Evolutionary conservation across 2,888 invertebrate species (phyloP), one percentile per base, ranked within the genome.

Genomic region (Agonum fuliginosum): DNA sequence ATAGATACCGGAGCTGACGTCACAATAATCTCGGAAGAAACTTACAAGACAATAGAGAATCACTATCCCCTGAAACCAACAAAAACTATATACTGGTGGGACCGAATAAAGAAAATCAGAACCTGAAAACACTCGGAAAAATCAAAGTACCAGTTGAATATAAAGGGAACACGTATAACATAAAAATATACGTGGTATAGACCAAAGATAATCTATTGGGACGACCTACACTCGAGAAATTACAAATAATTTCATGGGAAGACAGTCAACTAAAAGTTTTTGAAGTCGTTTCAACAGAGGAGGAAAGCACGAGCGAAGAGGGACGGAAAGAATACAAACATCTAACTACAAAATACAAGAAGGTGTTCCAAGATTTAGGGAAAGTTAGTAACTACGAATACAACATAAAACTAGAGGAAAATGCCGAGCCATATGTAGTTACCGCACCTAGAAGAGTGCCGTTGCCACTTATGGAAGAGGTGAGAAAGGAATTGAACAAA

Each of bases 381-480:
- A 78, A 80, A 48, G 79, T 81, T 27, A 80, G 80, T 72, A 69
- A 69, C 20, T 71, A 71, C 41, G 30, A 82, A 74, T 81, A 83
- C 62, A 75, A 46, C 6, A 83, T 84, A 8, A 62, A 80, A 67
- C n/a, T n/a, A n/a, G n/a, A n/a, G n/a, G n/a, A n/a, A n/a, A n/a
- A n/a, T n/a, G n/a, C n/a, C n/a, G n/a, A 20, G 65, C 51, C 54
- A 83, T 84, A 3, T 82, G 78, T 78, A 65, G 30, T 83, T 14
- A 78, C 81, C 3, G 74, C 82, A 5, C 84, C 84, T 5, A 79
- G 85, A 72, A 69, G 83, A 27, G 81, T 85, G 6, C 81, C 84
- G 2, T 51, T 86, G 17, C 83, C 85, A 0, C 58, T 84, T 14
- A 41, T 82, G 58, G 62, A 80, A n/a, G n/a, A n/a, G n/a, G n/a